Base-by-base conservation (phyloP, 1,140 invertebrate species). In the Zaprionus camerounensis region DNA sequence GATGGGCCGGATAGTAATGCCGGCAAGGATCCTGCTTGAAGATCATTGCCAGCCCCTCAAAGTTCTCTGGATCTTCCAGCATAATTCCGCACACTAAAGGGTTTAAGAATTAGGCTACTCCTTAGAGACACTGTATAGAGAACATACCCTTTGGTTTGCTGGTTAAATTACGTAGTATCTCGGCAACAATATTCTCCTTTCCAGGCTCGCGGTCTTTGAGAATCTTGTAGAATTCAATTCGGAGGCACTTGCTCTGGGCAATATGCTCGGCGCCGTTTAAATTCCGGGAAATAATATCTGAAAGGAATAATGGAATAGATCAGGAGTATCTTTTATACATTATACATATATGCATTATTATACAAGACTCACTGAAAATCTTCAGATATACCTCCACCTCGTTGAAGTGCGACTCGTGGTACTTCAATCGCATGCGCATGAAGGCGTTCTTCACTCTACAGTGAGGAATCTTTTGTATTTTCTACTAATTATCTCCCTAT, bases 151-250 rank as follows among this genome's bases (percentile, higher is more conserved):
- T 78, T 11, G 90, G 69, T 31, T 91, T 86, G 5, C 86, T 61
- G 0, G 85, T 78, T 17, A 91, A 71, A 64, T 91, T 91, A 0
- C 78, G 59, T 5, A 91, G 38, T 24, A 91, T 86, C 57, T 91
- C 82, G 5, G 81, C 77, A 9, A 68, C 46, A 24, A 86, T 26
- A 7, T 77, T 62, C 7, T 86, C 70, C 26, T 73, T 69, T 0
- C 17, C 5, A 0, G 7, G 0, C 4, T 77, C 81, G 1, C 46
- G 51, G 7, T 49, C 24, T 9, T 66, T 28, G 2, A 91, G 22
- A 11, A 92, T 92, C 58, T 69, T 70, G 31, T 92, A 92, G 41
- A 92, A 86, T 51, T 91, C 82, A 11, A 71, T 24, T 6, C 76
- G 49, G 1, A 92, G 51, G 26, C 82, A 84, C 46, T 81, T 74